phyloP scores from a whole-genome alignment of 2,797 vertebrate species.

The Megaceryle alcyon region DNA sequence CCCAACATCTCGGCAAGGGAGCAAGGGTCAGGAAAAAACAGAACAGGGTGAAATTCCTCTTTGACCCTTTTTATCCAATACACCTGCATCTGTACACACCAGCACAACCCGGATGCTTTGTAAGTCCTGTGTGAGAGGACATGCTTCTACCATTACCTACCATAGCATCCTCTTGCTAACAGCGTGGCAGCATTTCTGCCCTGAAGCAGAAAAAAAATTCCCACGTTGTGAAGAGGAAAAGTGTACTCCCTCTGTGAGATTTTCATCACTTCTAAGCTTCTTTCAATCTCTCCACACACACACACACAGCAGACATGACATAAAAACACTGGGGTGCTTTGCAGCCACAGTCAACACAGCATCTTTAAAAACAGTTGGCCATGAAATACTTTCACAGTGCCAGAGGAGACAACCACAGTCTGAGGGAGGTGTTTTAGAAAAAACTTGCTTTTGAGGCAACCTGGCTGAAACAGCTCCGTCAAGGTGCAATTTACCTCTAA shows the following conservation, averaged over 20 bases:
- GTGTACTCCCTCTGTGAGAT: background rate
- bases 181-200: background rate
- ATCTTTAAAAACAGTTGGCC: background rate
- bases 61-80: background rate
- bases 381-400: background rate
- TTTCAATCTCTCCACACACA: background rate
- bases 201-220: background rate
- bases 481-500: background rate
- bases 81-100: background rate
- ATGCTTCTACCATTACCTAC: background rate
- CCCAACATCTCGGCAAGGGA: background rate
- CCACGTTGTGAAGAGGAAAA: rapidly evolving
- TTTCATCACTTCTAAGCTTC: background rate
- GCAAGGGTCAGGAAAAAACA: background rate
- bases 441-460: background rate
- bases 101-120: background rate
- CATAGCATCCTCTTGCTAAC: background rate
- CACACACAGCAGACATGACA: background rate
- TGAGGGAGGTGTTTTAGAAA: background rate
- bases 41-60: background rate
- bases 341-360: background rate
- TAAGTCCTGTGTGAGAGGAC: background rate
- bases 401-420: background rate
- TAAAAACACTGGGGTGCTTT: background rate
- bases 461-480: background rate